Base-by-base conservation (phyloP, 2,113 vertebrate species). In the Asarcornis scutulata region DNA sequence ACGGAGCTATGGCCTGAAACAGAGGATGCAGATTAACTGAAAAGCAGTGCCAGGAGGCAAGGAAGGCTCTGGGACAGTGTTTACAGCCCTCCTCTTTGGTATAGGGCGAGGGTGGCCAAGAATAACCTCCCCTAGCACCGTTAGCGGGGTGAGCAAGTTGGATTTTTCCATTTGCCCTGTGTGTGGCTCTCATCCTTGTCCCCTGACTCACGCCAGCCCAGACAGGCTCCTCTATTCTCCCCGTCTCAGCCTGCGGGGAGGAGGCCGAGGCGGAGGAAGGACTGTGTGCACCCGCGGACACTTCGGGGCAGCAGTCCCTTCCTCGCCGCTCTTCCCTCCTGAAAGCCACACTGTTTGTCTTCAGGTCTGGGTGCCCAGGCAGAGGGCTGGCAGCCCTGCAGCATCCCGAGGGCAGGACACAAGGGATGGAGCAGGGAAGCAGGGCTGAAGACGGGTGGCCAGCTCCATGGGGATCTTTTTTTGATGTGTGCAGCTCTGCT, bases 81-180 rank as follows among this genome's bases (percentile, higher is more conserved):
- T 96, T 92, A 83, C 53, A 88, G 77, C 73, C 63, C 62, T 88
- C 17, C 10, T 88, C 79, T 53, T 66, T 62, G 12, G 53, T 67
- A 69, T 71, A 44, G 44, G 40, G 58, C 1, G 13, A 79, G 15
- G 42, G 32, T 85, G 74, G 88, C 85, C 87, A 93, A 90, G 80
- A 96, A 95, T 73, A 96, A 91, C 63, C n/a, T 94, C 48, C 13
- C 8, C 64, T 68, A 91, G 80, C 38, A 40, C 77, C 56, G 34
- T 62, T 32, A 82, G 44, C 77, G 89, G 88, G 85, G 88, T 90
- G 73, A 83, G 42, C 68, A 84, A 48, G 7, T 66, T 81, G 96
- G 92, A 86, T 94, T 97, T 97, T 97, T 97, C 96, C 96, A 93
- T 44, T 79, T 89, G 68, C 55, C 92, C 80, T 79, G 83, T 34